phyloP scores from a whole-genome alignment of 2,888 invertebrate species.

The Folsomia candida region DNA sequence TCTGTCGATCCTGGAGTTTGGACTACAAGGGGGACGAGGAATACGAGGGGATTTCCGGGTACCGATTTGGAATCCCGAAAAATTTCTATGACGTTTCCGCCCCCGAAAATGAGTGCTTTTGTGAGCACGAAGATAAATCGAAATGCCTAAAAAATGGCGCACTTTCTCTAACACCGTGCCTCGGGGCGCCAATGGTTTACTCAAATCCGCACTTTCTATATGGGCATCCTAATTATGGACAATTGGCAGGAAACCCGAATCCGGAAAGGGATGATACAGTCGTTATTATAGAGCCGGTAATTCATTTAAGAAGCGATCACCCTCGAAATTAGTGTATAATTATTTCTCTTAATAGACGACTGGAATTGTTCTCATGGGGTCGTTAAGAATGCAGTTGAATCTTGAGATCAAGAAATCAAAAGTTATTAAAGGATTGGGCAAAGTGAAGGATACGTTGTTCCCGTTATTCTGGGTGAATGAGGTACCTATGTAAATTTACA shows the following conservation, averaged over 20 bases:
- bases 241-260: slow-evolving; percentile 1
- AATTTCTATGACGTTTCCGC: slow-evolving; percentile 9
- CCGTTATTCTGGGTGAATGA: slow-evolving; percentile 41
- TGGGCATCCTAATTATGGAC: slow-evolving; percentile 28
- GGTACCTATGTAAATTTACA: too few species aligned
- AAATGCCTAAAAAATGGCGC: slow-evolving; percentile 33
- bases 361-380: slow-evolving; percentile 26
- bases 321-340: too few species aligned
- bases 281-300: slow-evolving; percentile 38
- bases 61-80: slow-evolving; percentile 27
- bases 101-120: slow-evolving; percentile 36
- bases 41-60: slow-evolving; percentile 26
- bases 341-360: slow-evolving; percentile 25
- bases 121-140: slow-evolving; percentile 16
- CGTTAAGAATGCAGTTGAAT: slow-evolving; percentile 33
- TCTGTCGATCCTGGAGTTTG: slow-evolving; percentile 28
- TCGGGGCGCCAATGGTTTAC: slow-evolving; percentile 28
- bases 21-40: slow-evolving; percentile 22
- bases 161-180: slow-evolving; percentile 21
- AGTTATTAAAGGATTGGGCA: slow-evolving; percentile 25
- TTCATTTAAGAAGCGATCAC: too few species aligned
- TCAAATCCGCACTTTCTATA: slow-evolving; percentile 39
- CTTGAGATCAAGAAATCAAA: slow-evolving; percentile 27
- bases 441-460: slow-evolving; percentile 29
- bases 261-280: slow-evolving; percentile 18